Evolutionary conservation across 1,140 invertebrate genomes (phyloP), one percentile per base, ranked within the genome.

Genomic region (Heliothis virescens): DNA sequence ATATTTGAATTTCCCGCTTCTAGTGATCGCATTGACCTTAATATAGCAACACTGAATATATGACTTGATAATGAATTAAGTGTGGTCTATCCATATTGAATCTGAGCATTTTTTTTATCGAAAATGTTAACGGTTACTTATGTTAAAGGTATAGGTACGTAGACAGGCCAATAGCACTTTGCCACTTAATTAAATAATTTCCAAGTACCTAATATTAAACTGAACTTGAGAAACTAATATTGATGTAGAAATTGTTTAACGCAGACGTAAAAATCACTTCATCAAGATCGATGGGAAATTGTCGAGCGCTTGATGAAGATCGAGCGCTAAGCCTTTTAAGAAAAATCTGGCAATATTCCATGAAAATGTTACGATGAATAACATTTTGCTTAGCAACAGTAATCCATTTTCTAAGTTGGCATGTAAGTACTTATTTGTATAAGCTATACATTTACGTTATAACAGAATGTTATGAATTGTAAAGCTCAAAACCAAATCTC

Each of bases 351-450:
- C 62, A 65, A 48, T 18, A 16, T 48, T 65, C 62, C 62, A 65
- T 65, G 62, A 65, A 65, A 65, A 65, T 41, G 62, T 47, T 48
- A 3, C 41, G 57, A 59, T 26, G 57, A 59, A 59, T 26, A 59
- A 59, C 57, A 59, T 16, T 26, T 59, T 59, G n/a, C 62, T 65
- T 65, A 47, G 34, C 60, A 47, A 65, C 41, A 48, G 62, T 65
- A 65, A 65, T 65, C 62, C 62, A 65, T 65, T 65, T 65, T 65
- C 12, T 65, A 65, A 9, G 15, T 47, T 65, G 62, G 47, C 62
- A 65, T 34, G 12, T 9, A 65, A 29, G n/a, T n/a, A 48, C n/a
- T n/a, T n/a, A n/a, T 18, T 10, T 10, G 7, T 57, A 18, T 57
- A 57, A 57, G 55, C 15, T 18, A 18, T 7, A 41, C 9, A 7